These are phyloP conservation scores for Dicrostonyx torquatus DNA, from an alignment of 2,797 vertebrate species.

Conservation along the genomic window DNA sequence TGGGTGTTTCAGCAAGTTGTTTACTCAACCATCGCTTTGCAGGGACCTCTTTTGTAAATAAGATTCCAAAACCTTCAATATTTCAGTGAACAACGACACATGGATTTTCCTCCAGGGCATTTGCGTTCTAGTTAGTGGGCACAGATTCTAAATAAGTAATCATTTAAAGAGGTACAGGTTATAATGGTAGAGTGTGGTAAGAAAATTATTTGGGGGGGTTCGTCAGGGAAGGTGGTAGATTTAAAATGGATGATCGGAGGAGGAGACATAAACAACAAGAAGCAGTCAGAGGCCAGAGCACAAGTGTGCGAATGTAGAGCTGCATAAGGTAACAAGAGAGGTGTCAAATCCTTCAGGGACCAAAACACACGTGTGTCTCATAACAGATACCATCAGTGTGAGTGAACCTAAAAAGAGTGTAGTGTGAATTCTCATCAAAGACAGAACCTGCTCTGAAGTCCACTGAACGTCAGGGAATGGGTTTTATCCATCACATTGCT, in stretches of 20 bases:
- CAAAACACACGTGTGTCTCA: background rate
- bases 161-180: background rate
- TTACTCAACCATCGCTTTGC: background rate
- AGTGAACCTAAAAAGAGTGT: background rate
- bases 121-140: background rate
- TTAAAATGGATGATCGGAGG: background rate
- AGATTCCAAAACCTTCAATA: background rate
- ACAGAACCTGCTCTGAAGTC: background rate
- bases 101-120: background rate
- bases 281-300: background rate
- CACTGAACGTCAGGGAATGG: background rate
- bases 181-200: background rate
- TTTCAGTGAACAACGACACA: background rate
- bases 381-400: background rate
- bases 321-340: background rate
- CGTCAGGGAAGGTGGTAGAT: background rate
- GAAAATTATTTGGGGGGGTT: background rate
- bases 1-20: background rate
- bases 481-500: background rate
- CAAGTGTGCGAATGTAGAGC: background rate
- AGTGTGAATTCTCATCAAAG: background rate
- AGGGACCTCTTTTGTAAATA: background rate
- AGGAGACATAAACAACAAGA: background rate
- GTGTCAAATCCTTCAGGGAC: background rate
- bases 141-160: background rate